Evolutionary conservation across 2,113 vertebrate genomes (phyloP).

Genomic region (Orientallactaga bullata): DNA sequence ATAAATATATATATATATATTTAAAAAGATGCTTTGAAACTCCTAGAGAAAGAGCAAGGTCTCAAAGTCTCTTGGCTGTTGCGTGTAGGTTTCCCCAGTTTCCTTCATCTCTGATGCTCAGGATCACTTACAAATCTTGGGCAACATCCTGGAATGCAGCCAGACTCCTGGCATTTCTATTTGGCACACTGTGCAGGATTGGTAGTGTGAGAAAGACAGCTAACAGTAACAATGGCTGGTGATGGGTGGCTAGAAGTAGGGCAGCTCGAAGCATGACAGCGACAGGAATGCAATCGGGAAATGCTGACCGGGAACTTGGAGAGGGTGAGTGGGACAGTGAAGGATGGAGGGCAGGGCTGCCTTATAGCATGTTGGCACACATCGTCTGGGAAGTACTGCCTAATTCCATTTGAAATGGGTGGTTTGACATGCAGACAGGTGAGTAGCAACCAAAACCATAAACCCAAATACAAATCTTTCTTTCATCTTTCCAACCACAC

Average conservation of each 20-base stretch:
- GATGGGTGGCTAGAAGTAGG: slow-evolving; percentile 68
- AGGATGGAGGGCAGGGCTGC: slow-evolving; percentile 62
- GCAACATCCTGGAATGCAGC: slow-evolving; percentile 17
- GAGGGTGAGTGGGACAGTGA: slow-evolving; percentile 41
- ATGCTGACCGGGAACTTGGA: slow-evolving; percentile 73
- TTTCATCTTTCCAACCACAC: slow-evolving; percentile 66
- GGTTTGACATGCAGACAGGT: slow-evolving; percentile 54
- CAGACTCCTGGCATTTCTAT: slow-evolving; percentile 37
- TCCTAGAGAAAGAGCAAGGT: background rate
- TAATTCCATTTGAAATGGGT: slow-evolving; percentile 65
- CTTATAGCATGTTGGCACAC: background rate
- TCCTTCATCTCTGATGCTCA: slow-evolving; percentile 7
- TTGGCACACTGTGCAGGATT: slow-evolving; percentile 42
- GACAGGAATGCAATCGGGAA: slow-evolving; percentile 71
- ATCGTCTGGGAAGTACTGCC: slow-evolving; percentile 6
- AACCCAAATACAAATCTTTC: slow-evolving; percentile 55
- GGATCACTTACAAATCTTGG: slow-evolving; percentile 31
- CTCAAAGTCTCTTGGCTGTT: background rate
- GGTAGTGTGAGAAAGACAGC: slow-evolving; percentile 58
- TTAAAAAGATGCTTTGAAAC: slow-evolving; percentile 3
- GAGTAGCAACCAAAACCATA: slow-evolving; percentile 61
- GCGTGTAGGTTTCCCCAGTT: background rate
- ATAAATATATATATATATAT: no score
- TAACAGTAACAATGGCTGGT: slow-evolving; percentile 64
- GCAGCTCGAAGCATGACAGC: slow-evolving; percentile 46